Evolutionary conservation across 2,797 vertebrate genomes (phyloP), one percentile per base, ranked within the genome.

Genomic region (Coluber constrictor): DNA sequence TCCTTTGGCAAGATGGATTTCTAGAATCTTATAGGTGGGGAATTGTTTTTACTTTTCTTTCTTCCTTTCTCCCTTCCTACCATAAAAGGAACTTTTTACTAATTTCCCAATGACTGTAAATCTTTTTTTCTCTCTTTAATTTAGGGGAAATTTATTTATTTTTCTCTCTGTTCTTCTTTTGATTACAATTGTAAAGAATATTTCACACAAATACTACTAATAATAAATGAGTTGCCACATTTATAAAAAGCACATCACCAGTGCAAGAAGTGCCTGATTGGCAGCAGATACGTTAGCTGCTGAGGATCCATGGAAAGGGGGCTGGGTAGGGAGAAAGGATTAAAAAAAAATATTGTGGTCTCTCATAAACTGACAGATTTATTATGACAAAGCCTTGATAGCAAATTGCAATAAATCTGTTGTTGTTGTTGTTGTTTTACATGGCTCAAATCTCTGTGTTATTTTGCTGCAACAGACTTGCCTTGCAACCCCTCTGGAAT

Each of bases 361-460:
- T 83, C 87, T 93, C 25, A 23, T 43, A 51, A 37, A 25, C 60
- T 8, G n/a, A 93, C 88, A 93, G 74, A 93, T 93, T 93, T 93
- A 93, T 93, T 91, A 79, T 91, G 92, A 89, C 90, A 91, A 54
- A 91, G 15, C 32, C 59, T 93, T 87, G 27, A 83, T 61, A 57
- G 51, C 66, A 63, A 61, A 86, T 57, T 87, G 79, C 56, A 88
- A 91, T 83, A 93, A 91, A 93, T 60, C 90, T 93, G 92, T 89
- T 83, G 23, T 29, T 59, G 25, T 79, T 57, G 56, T 59, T 60
- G 37, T 88, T 60, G 16, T 83, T 92, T 63, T 91, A 55, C 47
- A 91, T 55, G 57, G 47, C 57, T n/a, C 32, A 83, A 63, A 32
- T 61, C 32, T 88, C 37, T 88, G 8, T 88, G 74, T 15, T 37